These are phyloP conservation scores for Ploceus nigricollis DNA, from an alignment of 2,113 vertebrate species.

Conservation along the genomic window DNA sequence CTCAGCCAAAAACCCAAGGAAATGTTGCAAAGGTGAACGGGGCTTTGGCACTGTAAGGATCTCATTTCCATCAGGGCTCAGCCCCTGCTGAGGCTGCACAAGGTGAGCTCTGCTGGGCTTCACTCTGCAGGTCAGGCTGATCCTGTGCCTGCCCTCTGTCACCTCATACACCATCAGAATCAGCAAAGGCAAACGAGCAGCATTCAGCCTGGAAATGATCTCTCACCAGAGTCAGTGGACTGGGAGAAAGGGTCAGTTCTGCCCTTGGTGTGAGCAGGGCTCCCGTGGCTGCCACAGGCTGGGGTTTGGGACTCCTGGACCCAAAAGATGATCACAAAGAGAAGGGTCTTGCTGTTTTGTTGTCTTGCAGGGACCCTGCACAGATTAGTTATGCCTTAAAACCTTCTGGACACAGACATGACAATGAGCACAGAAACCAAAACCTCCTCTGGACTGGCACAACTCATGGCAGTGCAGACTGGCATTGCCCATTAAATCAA, in stretches of 20 bases:
- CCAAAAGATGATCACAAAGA: background rate
- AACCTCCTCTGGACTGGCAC: background rate
- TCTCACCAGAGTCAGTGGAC: fast-evolving
- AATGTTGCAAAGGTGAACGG: background rate
- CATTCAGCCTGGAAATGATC: background rate
- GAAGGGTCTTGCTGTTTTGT: background rate
- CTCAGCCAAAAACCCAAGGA: background rate
- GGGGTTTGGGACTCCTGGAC: background rate
- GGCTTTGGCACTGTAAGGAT: background rate
- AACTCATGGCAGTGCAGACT: background rate
- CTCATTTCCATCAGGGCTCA: background rate
- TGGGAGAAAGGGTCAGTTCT: background rate
- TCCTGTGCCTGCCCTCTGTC: background rate
- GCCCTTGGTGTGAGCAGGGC: fast-evolving
- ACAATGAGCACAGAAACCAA: background rate
- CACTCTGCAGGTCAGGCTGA: background rate
- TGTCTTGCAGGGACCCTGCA: background rate
- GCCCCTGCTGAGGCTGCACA: background rate
- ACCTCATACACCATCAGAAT: fast-evolving
- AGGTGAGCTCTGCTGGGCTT: background rate
- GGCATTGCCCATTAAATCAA: background rate
- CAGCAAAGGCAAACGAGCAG: background rate
- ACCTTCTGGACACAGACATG: background rate
- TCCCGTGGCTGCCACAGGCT: background rate
- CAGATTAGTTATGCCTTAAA: background rate